A percentile compares a stretch with the other conserved stretches of the same genome.
phyloP scores from a whole-genome alignment of 2,888 invertebrate species.

The Dermolepida albohirtum region DNA sequence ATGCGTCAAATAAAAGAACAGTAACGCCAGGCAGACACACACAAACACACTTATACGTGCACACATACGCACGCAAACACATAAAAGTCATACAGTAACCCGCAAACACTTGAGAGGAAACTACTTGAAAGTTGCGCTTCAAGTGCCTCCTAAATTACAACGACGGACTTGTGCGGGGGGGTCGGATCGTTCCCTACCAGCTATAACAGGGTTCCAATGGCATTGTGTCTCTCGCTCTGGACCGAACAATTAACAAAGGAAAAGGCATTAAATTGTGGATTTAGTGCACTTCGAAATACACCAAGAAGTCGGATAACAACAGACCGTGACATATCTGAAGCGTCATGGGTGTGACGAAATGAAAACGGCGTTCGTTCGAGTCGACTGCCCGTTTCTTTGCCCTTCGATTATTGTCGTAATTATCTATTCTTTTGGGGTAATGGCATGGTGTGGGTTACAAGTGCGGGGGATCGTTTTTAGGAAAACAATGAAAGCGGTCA shows the following conservation, averaged over 20 bases:
- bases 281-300: conserved; percentile 44
- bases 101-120: conserved; percentile 50
- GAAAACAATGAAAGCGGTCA: conserved; percentile 26
- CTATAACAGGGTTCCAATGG: neutral
- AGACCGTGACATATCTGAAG: conserved; percentile 48
- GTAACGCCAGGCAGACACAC: conserved; percentile 25
- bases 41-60: conserved; percentile 2
- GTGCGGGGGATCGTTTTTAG: neutral
- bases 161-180: conserved; percentile 17
- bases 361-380: conserved; percentile 48
- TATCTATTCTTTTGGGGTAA: conserved; percentile 24
- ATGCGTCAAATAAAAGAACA: conserved; percentile 48
- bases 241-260: conserved; percentile 49
- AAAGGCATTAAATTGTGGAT: conserved; percentile 47
- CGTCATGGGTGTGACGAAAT: conserved; percentile 49
- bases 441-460: neutral
- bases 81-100: conserved; percentile 41
- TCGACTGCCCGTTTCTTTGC: conserved; percentile 46
- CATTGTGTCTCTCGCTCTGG: conserved; percentile 44
- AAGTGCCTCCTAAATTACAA: conserved; percentile 53
- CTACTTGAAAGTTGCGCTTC: conserved; percentile 53
- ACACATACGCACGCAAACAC: conserved; percentile 15
- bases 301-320: conserved; percentile 45
- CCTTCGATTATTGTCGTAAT: conserved; percentile 38
- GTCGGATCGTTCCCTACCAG: conserved; percentile 10